Evolutionary conservation across 2,113 vertebrate species (phyloP).

Genomic region (Dicentrarchus labrax): DNA sequence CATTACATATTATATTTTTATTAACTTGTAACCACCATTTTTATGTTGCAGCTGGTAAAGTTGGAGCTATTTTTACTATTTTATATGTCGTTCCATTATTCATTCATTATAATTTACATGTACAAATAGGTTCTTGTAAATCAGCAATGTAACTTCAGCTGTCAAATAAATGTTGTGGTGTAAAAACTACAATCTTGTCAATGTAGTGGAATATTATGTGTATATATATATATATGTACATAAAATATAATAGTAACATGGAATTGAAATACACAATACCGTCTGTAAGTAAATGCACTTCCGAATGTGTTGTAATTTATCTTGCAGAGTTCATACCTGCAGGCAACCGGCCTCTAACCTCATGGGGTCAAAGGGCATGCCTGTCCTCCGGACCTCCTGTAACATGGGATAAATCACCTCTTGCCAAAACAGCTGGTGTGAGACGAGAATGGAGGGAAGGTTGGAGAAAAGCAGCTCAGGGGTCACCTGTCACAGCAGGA

Average conservation of each 20-base stretch:
- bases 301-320: not conserved
- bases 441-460: conserved; percentile 82
- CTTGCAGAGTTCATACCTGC: conserved; percentile 76
- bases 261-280: not conserved
- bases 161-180: not conserved
- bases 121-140: not conserved
- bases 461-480: conserved; percentile 85
- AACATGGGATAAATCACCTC: conserved; percentile 87
- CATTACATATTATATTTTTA: not conserved
- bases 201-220: not conserved
- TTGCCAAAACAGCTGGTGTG: conserved; percentile 87
- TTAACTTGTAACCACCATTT: not conserved
- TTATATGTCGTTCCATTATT: not conserved
- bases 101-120: not conserved
- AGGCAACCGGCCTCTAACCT: conserved; percentile 84
- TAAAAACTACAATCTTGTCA: not conserved
- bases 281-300: not conserved
- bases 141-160: not conserved
- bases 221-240: too few relatives aligned
- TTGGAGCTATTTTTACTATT: not conserved
- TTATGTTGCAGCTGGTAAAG: not conserved
- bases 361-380: conserved; percentile 85
- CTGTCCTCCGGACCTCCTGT: conserved; percentile 75
- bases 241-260: not conserved
- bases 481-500: conserved; percentile 75